These are phyloP conservation scores for Micromys minutus DNA, from an alignment of 2,113 vertebrate species.

Conservation along the genomic window DNA sequence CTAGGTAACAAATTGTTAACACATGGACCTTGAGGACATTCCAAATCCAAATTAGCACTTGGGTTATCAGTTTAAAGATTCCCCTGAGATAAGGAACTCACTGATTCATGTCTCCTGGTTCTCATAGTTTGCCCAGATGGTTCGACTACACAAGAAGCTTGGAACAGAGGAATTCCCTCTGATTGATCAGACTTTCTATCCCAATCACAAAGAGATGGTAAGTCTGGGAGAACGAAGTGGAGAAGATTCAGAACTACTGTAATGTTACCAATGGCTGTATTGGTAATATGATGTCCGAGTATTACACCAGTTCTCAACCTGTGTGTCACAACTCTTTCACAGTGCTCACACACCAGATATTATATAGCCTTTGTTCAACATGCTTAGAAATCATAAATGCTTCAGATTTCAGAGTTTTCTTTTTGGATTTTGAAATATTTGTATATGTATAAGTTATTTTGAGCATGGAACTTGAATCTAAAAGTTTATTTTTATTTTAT, in stretches of 20 bases:
- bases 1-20: neutral
- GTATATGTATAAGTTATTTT: neutral
- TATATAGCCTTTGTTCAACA: neutral
- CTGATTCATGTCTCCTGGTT: conserved; percentile 44
- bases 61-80: neutral
- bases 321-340: neutral
- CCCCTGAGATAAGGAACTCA: neutral
- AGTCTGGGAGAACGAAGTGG: conserved; percentile 74
- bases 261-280: neutral
- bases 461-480: neutral
- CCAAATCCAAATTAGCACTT: neutral
- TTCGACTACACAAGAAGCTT: conserved; percentile 90
- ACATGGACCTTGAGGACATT: neutral
- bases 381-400: neutral
- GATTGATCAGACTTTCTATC: conserved; percentile 95
- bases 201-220: conserved; percentile 96
- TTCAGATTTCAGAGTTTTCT: neutral
- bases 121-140: conserved; percentile 93
- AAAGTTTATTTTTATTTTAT: neutral
- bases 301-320: neutral
- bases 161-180: conserved; percentile 93
- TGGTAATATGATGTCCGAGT: neutral
- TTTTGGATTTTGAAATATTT: neutral
- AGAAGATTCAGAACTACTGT: neutral
- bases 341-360: neutral